Conservation (phyloP, 2,113 vertebrate species). For the Boleophthalmus pectinirostris region DNA sequence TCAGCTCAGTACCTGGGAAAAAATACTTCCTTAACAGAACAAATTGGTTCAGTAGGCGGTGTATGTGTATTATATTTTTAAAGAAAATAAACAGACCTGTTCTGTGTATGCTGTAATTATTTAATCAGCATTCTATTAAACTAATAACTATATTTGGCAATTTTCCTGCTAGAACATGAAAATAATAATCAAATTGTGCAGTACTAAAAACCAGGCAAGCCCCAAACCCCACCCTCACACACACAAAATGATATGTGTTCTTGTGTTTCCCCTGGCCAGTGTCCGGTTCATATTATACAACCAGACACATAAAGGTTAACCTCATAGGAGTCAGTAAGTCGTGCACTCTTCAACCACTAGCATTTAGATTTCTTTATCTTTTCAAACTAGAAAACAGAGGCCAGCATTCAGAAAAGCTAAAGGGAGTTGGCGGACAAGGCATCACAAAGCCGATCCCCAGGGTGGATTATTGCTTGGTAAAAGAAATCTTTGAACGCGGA, state of each 20-base stretch:
- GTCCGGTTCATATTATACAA: constrained; percentile 38
- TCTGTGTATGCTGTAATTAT: not conserved
- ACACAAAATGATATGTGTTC: not conserved
- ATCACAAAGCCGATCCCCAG: constrained; percentile 60
- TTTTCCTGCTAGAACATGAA: too few relatives aligned
- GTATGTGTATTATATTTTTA: not conserved
- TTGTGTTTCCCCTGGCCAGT: constrained; percentile 1
- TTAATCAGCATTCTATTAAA: not conserved
- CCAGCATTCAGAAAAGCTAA: constrained; percentile 27
- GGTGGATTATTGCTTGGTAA: constrained; percentile 63
- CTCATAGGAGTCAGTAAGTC: constrained; percentile 36
- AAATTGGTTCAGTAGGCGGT: not conserved
- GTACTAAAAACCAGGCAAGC: not conserved
- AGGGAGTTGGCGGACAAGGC: constrained; percentile 15
- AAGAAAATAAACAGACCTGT: not conserved
- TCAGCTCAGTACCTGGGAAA: not conserved
- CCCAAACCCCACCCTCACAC: not conserved
- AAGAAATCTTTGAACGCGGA: constrained; percentile 49
- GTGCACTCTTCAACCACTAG: constrained; percentile 43
- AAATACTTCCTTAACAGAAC: not conserved
- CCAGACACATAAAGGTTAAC: constrained; percentile 57
- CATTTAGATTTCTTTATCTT: constrained; percentile 55
- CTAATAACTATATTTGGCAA: too few relatives aligned
- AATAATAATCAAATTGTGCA: not conserved
- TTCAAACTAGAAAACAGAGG: constrained; percentile 50